phyloP scores from a whole-genome alignment of 53 echinoderm and acorn worm genomes.

The Pentamera pediparva region DNA sequence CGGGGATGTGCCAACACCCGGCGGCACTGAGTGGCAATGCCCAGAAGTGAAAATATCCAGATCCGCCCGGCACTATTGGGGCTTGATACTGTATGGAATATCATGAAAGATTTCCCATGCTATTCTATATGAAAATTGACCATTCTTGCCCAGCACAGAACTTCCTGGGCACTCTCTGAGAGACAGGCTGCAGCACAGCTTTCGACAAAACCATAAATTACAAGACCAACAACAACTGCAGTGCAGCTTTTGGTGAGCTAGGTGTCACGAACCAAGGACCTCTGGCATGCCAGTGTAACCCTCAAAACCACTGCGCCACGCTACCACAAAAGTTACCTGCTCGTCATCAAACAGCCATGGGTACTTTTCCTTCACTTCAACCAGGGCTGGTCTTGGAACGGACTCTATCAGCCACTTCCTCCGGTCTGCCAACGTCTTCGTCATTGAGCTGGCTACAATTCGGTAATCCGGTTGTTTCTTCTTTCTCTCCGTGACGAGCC shows the following conservation, averaged over 20 bases:
- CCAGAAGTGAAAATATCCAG: too few species aligned
- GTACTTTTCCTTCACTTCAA: slow-evolving; percentile 23
- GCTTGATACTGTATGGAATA: too few species aligned
- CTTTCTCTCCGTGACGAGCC: slow-evolving; percentile 6
- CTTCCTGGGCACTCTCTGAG: too few species aligned
- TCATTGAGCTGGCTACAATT: slow-evolving; percentile 1
- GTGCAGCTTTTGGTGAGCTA: background rate
- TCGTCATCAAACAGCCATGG: slow-evolving; percentile 49
- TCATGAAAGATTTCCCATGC: too few species aligned
- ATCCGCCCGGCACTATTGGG: too few species aligned
- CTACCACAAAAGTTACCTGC: slow-evolving; percentile 19
- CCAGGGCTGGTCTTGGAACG: slow-evolving; percentile 1
- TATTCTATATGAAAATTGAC: too few species aligned
- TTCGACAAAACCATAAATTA: background rate
- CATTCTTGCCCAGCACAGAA: too few species aligned
- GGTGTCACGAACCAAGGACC: background rate
- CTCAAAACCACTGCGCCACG: background rate
- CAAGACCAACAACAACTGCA: background rate
- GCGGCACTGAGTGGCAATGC: too few species aligned
- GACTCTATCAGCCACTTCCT: slow-evolving; percentile 18
- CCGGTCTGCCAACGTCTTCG: slow-evolving; percentile 31
- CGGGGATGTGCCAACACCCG: too few species aligned
- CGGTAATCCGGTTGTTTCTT: slow-evolving; percentile 38
- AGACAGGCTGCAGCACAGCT: background rate
- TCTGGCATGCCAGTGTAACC: background rate